Base-by-base conservation (phyloP, 2,888 invertebrate genomes). In the Thymelicus acteon region DNA sequence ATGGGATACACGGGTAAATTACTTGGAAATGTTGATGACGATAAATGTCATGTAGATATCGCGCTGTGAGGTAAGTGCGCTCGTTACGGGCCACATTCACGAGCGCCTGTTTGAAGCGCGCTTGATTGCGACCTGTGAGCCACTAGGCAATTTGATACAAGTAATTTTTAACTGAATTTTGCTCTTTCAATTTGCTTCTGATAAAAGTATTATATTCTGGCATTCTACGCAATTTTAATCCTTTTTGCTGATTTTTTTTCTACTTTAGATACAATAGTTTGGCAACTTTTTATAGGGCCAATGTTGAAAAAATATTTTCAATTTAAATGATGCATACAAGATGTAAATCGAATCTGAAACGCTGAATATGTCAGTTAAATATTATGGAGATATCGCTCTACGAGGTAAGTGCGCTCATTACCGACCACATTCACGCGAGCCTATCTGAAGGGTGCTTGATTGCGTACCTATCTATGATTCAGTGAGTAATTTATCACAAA, bases 381-480 rank as follows among this genome's bases (percentile, higher is more conserved):
- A 7, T 15, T 19, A 52, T 52, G 8, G 7, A 19, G n/a, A 52
- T 52, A 52, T 52, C 7, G 15, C 49, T 6, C 0, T 52, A 8
- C 19, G 19, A 19, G 15, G 75, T 72, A 79, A 79, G 82, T 77
- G 82, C 75, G 80, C 83, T 87, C 85, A 80, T 86, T 85, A 77
- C 73, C 65, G 67, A 79, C 73, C 74, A 65, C 74, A 87, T 87
- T 87, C 86, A 87, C 78, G 76, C 77, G 79, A 72, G 78, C 74
- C 77, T 80, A 75, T 81, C 85, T 86, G 85, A 87, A 88, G 83
- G 81, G 84, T 81, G 82, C 82, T 83, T 89, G 87, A 88, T 88
- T 89, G 87, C 87, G 80, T 84, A 84, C 31, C 62, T 83, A 85
- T 83, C 83, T 19, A 52, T 52, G 49, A 52, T 4, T 82, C 81